phyloP scores from a whole-genome alignment of 2,113 vertebrate genomes.

The Oryzias javanicus region DNA sequence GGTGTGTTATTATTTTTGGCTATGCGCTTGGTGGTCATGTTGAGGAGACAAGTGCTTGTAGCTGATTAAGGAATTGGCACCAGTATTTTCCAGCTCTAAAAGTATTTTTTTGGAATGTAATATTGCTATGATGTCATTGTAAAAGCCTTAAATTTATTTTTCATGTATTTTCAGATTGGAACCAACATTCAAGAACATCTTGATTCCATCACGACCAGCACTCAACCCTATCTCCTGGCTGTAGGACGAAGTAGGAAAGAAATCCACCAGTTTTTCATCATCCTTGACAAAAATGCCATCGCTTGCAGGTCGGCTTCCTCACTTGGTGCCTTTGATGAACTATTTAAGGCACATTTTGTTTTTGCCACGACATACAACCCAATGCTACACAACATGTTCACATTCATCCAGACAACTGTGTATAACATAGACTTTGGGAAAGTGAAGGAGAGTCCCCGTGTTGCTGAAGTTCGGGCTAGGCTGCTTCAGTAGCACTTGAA shows the following conservation, averaged over 20 bases:
- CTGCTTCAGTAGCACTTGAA: constrained; percentile 40
- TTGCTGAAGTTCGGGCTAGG: constrained; percentile 31
- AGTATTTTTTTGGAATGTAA: too few relatives aligned
- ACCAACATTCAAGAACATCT: constrained; percentile 37
- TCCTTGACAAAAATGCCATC: constrained; percentile 1
- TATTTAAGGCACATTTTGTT: constrained; percentile 11
- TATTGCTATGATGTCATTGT: too few relatives aligned
- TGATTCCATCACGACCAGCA: neutral
- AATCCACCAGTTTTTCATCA: constrained; percentile 26
- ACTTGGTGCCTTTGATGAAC: constrained; percentile 28
- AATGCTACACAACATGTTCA: neutral
- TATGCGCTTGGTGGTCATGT: too few relatives aligned
- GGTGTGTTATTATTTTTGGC: too few relatives aligned
- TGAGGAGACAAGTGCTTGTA: too few relatives aligned
- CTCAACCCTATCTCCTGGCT: constrained; percentile 10
- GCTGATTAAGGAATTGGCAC: too few relatives aligned
- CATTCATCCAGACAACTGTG: neutral
- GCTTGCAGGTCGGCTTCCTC: constrained; percentile 22
- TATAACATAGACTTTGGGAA: constrained; percentile 13
- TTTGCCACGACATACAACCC: constrained; percentile 3
- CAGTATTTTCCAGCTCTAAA: too few relatives aligned
- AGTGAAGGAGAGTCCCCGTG: constrained; percentile 24
- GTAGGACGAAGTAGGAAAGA: constrained; percentile 8
- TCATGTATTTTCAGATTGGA: constrained; percentile 21
- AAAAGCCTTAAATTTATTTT: neutral